Evolutionary conservation across 2,113 vertebrate genomes (phyloP).

Genomic region (Oreochromis aureus): DNA sequence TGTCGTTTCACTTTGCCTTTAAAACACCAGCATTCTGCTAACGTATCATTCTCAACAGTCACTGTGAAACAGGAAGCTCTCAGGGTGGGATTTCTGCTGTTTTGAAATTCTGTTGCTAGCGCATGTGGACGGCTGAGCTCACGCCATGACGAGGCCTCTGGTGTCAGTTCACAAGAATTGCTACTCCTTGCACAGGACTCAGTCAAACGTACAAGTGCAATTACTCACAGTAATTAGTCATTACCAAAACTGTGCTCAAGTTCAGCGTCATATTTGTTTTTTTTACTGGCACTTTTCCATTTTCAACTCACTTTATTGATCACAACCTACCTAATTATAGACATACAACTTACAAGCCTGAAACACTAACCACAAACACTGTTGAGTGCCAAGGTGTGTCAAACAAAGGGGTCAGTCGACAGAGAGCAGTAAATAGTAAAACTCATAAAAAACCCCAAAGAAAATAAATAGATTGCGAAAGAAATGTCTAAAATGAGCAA

Average conservation of each 20-base stretch:
- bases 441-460: accelerated
- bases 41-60: background rate
- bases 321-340: background rate
- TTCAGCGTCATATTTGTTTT: background rate
- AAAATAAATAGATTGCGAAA: background rate
- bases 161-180: background rate
- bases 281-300: background rate
- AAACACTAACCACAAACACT: background rate
- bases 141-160: background rate
- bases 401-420: background rate
- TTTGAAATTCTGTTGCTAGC: background rate
- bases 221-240: background rate
- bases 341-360: background rate
- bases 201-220: background rate
- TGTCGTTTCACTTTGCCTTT: background rate
- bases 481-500: background rate
- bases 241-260: background rate
- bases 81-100: background rate
- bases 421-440: background rate
- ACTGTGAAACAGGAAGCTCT: background rate
- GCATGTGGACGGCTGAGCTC: background rate
- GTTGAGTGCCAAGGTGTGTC: background rate
- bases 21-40: background rate
- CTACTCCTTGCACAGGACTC: background rate
- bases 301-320: background rate